Percentiles rank a stretch among this genome's conserved stretches.
These are phyloP conservation scores for Lypha dubia DNA, from an alignment of 2,888 invertebrate species.

Conservation along the genomic window DNA sequence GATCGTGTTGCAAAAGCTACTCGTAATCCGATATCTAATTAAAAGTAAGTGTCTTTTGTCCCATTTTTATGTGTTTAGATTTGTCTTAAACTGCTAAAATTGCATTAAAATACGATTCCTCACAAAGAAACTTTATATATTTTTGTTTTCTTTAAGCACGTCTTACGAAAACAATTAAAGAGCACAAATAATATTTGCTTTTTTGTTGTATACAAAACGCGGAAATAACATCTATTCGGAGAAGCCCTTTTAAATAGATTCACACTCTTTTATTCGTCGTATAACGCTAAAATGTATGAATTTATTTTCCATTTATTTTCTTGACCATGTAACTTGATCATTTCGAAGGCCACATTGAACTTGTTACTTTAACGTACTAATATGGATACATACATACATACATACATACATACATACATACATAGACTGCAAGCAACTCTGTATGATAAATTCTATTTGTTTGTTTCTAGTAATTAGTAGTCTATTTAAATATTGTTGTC, in stretches of 20 bases:
- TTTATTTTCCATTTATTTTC: constrained; percentile 22
- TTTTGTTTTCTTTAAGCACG: not conserved
- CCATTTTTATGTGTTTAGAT: not conserved
- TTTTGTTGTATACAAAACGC: not conserved
- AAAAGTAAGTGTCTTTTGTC: not conserved
- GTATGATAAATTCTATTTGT: too few relatives aligned
- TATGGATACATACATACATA: too few relatives aligned
- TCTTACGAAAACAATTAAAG: not conserved
- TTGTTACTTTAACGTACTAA: constrained; percentile 2
- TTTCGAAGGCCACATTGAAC: constrained; percentile 29
- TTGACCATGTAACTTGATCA: constrained; percentile 51
- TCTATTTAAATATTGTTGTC: too few relatives aligned
- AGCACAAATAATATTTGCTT: not conserved
- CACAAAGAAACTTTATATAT: not conserved
- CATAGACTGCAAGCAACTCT: not conserved
- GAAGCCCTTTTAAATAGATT: constrained; percentile 33
- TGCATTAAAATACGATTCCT: not conserved
- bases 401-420: too few relatives aligned
- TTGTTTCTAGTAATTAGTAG: too few relatives aligned
- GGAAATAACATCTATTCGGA: constrained; percentile 34
- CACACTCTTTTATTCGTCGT: not conserved
- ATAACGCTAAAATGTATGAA: not conserved
- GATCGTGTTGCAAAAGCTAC: not conserved
- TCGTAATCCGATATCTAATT: not conserved
- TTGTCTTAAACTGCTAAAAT: not conserved